Base-by-base conservation (phyloP, 2,797 vertebrate species). In the Xenopus petersii region DNA sequence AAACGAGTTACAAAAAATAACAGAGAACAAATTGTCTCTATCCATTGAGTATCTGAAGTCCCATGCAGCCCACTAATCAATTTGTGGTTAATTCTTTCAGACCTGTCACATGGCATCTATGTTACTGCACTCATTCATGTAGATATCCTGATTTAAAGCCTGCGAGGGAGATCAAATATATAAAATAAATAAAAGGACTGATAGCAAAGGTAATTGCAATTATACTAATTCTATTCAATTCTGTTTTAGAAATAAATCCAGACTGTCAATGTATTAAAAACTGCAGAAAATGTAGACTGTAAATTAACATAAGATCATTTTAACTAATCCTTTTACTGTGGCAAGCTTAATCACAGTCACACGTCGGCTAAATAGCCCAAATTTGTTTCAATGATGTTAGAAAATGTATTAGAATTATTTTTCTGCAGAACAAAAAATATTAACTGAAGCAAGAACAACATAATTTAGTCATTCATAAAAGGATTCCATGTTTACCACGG, bases 101-200 rank as follows among this genome's bases (percentile, higher is more conserved):
- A 73, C 47, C 74, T 87, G 82, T 84, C 83, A 80, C 80, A 75
- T 46, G 70, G 67, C 71, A 84, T 82, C 74, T 79, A 70, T 74
- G 55, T 82, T 81, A 81, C 12, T 84, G 36, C 59, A 82, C 75
- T 82, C 73, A 82, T 56, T 77, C 68, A 67, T 82, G 78, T 82
- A 85, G 42, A 64, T 85, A 5, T 80, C 78, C 83, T 85, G 21
- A 76, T 85, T 84, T 84, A 85, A 88, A 84, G 74, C 30, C 71
- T 87, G 63, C 59, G 54, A 85, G 79, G 36, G 47, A 87, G 71
- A 51, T 55, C 84, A 47, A 65, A 17, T 62, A 2, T 2, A 4
- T 30, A 30, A 49, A 77, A 85, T 64, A 16, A 64, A 64, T 56
- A 16, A n/a, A 17, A 17, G 84, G 85, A 80, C 58, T 80, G 84